Percentiles rank a stretch among this genome's conserved stretches.
phyloP scores from a whole-genome alignment of 2,113 vertebrate genomes.

The Rafetus swinhoei region DNA sequence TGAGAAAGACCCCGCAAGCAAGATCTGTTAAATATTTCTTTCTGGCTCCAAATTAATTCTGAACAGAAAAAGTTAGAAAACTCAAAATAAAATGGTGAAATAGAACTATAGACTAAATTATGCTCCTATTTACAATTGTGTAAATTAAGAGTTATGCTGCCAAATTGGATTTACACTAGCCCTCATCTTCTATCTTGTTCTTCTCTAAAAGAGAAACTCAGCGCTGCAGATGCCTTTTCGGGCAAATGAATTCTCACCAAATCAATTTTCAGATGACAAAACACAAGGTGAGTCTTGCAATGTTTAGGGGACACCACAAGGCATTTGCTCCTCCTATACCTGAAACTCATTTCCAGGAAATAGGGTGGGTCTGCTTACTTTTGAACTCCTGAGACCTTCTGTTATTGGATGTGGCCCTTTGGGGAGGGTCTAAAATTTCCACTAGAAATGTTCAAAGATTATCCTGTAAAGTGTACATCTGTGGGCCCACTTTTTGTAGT shows the following conservation, averaged over 20 bases:
- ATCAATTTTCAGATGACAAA: neutral
- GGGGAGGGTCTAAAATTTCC: neutral
- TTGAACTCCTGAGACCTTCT: neutral
- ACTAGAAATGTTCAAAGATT: constrained; percentile 54
- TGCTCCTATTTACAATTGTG: constrained; percentile 7
- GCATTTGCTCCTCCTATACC: constrained; percentile 4
- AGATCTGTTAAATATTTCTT: constrained; percentile 33
- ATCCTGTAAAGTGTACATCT: neutral
- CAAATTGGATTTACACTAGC: neutral
- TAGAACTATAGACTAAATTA: constrained; percentile 2
- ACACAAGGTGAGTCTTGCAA: neutral
- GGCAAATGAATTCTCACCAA: constrained; percentile 9
- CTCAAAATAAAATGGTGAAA: constrained; percentile 21
- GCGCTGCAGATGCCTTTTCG: neutral
- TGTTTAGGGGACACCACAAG: constrained; percentile 9
- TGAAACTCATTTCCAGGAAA: constrained; percentile 58
- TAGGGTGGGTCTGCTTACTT: constrained; percentile 34
- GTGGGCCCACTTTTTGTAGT: rapidly evolving
- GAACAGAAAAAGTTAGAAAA: constrained; percentile 15
- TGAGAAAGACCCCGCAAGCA: neutral
- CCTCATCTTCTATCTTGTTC: rapidly evolving
- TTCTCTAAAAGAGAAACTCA: neutral
- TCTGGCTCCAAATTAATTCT: constrained; percentile 3
- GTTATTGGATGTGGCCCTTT: constrained; percentile 58
- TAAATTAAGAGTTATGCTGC: neutral